Evolutionary conservation across 2,888 invertebrate species (phyloP), one percentile per base, ranked within the genome.

Genomic region (Drosophila meridionalis): DNA sequence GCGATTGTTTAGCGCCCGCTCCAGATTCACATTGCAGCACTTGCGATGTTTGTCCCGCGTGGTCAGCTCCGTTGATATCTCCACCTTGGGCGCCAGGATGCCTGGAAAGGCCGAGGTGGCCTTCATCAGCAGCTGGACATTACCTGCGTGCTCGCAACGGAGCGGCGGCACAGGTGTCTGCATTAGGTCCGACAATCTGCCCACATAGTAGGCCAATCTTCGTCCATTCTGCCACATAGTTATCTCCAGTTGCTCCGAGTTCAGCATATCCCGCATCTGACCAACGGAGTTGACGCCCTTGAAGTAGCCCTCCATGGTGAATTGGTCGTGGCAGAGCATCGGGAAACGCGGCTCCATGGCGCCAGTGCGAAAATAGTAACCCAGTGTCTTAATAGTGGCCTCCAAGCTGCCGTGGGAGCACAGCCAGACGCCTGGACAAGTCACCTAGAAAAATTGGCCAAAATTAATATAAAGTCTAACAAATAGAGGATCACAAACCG

Each of bases 351-450:
- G 92, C 52, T 92, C 91, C 90, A 92, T 91, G 9, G 92, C 89
- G 6, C 91, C 92, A 0, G 93, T 92, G 40, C 92, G 91, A 62
- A 93, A 92, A 65, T 90, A 92, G 59, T 93, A 93, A 14, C 93
- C 93, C 45, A 93, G 69, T 1, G 91, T 89, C 62, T 93, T 93
- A 3, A 93, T 74, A n/a, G 92, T 93, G 2, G 83, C 85, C 77
- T 93, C 93, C 67, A 93, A 68, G 65, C 89, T 92, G 38, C 93
- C 92, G 78, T 91, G 92, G 11, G 91, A 91, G 65, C 93, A 93
- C 1, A 93, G 81, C 92, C 93, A 93, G 40, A 93, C 93, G 2
- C 93, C 93, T 0, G 93, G 93, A 45, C 93, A 93, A 45, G 93
- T 92, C 36, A 93, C 83, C 93, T 93, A 48, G 5, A 77, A 28